phyloP scores from a whole-genome alignment of 1,140 invertebrate species.

The Penaeus chinensis region DNA sequence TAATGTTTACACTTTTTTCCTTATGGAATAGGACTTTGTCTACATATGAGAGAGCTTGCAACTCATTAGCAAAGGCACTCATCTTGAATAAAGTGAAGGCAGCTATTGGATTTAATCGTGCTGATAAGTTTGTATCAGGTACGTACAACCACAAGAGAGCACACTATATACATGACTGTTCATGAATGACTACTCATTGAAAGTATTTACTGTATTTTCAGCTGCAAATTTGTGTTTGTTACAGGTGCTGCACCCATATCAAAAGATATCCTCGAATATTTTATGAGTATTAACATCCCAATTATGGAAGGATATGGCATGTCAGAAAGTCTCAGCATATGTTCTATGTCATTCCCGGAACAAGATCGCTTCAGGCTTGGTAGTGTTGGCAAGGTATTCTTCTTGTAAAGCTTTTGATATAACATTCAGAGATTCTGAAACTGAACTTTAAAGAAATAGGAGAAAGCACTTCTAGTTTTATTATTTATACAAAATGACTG shows the following conservation, averaged over 20 bases:
- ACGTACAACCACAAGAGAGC: conserved; percentile 69
- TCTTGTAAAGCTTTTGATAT: background rate
- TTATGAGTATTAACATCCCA: conserved; percentile 85
- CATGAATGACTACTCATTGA: background rate
- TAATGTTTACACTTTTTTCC: background rate
- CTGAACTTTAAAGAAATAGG: too few relatives aligned
- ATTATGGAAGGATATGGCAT: conserved; percentile 64
- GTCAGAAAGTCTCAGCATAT: conserved; percentile 60
- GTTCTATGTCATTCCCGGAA: conserved; percentile 34
- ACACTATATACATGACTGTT: background rate
- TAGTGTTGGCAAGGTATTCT: conserved; percentile 60
- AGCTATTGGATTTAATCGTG: conserved; percentile 80
- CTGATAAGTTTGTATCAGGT: conserved; percentile 76
- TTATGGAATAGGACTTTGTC: conserved; percentile 25
- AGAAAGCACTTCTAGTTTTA: too few relatives aligned
- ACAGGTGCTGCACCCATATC: conserved; percentile 78
- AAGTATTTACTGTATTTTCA: background rate
- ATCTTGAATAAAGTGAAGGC: conserved; percentile 81
- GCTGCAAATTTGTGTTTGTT: background rate
- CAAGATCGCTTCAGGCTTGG: conserved; percentile 45
- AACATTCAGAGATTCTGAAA: too few relatives aligned
- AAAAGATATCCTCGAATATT: conserved; percentile 85
- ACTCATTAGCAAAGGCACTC: conserved; percentile 78
- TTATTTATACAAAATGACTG: too few relatives aligned
- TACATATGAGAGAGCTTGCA: conserved; percentile 69